A percentile compares a stretch with the other conserved stretches of the same genome.
Conservation (phyloP, 2,113 vertebrate species). For the Gobius niger region DNA sequence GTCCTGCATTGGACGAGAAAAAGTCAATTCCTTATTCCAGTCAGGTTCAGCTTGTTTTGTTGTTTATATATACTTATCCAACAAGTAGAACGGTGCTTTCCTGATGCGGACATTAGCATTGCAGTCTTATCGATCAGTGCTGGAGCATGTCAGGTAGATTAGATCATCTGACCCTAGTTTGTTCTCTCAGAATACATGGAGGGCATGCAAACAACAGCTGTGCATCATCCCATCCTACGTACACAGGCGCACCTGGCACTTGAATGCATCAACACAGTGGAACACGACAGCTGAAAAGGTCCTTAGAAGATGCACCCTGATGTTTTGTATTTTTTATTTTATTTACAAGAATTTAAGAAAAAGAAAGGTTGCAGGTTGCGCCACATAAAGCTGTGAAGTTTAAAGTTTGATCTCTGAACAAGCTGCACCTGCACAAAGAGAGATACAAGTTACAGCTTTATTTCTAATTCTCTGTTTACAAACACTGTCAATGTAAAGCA, state of each 20-base stretch:
- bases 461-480: constrained; percentile 41
- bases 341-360: not conserved
- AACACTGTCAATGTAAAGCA: constrained; percentile 54
- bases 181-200: constrained; percentile 31
- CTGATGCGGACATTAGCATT: constrained; percentile 52
- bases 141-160: constrained; percentile 66
- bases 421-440: not conserved
- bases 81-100: constrained; percentile 50
- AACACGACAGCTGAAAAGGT: not conserved
- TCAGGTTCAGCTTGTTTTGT: constrained; percentile 50
- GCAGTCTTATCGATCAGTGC: constrained; percentile 64
- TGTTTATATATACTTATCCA: not conserved
- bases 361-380: not conserved
- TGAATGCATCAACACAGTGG: not conserved
- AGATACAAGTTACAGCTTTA: not conserved
- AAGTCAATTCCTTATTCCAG: not conserved
- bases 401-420: constrained; percentile 10
- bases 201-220: constrained; percentile 19
- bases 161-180: constrained; percentile 64
- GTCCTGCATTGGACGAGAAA: not conserved
- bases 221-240: constrained; percentile 29
- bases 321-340: not conserved
- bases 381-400: not conserved
- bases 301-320: not conserved
- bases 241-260: constrained; percentile 22